phyloP scores from a whole-genome alignment of 1,140 invertebrate species.

The Drosophila yakuba region DNA sequence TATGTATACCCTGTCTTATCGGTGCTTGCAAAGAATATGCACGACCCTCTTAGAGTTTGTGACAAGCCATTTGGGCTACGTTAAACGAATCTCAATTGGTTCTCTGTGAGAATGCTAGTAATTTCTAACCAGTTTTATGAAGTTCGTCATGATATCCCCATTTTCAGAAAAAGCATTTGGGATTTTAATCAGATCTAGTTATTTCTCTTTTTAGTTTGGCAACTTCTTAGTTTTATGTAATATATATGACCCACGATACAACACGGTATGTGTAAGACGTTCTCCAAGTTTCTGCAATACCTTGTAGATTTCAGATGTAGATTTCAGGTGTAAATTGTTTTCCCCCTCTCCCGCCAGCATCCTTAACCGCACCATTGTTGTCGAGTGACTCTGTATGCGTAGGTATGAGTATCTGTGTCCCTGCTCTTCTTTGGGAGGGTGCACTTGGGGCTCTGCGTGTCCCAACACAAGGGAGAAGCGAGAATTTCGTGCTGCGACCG shows the following conservation, averaged over 20 bases:
- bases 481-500: constrained; percentile 28
- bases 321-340: constrained; percentile 73
- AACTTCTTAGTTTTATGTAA: no score
- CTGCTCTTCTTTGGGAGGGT: neutral
- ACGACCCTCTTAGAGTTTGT: no score
- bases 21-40: neutral
- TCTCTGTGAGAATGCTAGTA: no score
- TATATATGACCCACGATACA: no score
- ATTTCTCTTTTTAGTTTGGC: no score
- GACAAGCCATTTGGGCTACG: no score
- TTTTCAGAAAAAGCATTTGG: no score
- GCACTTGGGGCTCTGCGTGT: constrained; percentile 13
- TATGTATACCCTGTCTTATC: constrained; percentile 19
- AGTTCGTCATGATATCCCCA: no score
- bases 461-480: constrained; percentile 33
- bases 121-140: no score
- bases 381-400: neutral
- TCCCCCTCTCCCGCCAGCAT: constrained; percentile 24
- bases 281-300: constrained; percentile 22
- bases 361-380: constrained; percentile 32
- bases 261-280: constrained; percentile 29
- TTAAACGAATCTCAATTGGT: no score
- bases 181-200: no score
- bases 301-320: constrained; percentile 51
- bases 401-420: constrained; percentile 15